phyloP scores from a whole-genome alignment of 2,797 vertebrate genomes.

The Sylvilagus floridanus region DNA sequence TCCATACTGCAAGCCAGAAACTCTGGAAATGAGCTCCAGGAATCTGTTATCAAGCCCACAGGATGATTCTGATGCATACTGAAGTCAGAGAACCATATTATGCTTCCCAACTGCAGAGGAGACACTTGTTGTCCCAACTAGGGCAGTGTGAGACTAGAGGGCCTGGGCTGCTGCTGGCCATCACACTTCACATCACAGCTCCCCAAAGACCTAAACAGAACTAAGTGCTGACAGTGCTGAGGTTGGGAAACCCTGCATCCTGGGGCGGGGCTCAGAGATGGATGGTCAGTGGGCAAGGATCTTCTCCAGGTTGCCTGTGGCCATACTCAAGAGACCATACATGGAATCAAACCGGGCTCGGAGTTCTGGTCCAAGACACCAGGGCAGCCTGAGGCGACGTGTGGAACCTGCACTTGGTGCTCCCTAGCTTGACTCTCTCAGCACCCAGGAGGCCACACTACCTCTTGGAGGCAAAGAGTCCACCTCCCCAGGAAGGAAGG shows the following conservation, averaged over 20 bases:
- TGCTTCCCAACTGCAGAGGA: background rate
- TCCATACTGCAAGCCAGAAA: background rate
- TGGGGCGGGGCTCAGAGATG: background rate
- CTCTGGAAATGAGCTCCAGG: too few relatives aligned
- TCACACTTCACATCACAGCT: background rate
- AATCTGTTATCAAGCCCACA: background rate
- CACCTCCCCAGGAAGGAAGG: background rate
- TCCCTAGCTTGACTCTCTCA: background rate
- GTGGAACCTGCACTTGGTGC: background rate
- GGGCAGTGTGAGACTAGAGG: background rate
- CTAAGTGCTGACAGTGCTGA: background rate
- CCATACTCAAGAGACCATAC: background rate
- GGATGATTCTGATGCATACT: background rate
- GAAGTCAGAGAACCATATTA: background rate
- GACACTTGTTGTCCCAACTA: background rate
- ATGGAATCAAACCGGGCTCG: background rate
- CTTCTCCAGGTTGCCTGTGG: background rate
- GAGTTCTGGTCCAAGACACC: background rate
- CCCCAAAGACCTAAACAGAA: background rate
- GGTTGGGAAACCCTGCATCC: background rate
- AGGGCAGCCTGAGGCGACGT: background rate
- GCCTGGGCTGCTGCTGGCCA: background rate
- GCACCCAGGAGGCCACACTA: background rate
- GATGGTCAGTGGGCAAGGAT: background rate
- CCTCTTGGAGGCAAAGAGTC: background rate